Percentiles rank a stretch among this genome's conserved stretches.
phyloP scores from a whole-genome alignment of 2,888 invertebrate genomes.

The Odontomyia ornata region DNA sequence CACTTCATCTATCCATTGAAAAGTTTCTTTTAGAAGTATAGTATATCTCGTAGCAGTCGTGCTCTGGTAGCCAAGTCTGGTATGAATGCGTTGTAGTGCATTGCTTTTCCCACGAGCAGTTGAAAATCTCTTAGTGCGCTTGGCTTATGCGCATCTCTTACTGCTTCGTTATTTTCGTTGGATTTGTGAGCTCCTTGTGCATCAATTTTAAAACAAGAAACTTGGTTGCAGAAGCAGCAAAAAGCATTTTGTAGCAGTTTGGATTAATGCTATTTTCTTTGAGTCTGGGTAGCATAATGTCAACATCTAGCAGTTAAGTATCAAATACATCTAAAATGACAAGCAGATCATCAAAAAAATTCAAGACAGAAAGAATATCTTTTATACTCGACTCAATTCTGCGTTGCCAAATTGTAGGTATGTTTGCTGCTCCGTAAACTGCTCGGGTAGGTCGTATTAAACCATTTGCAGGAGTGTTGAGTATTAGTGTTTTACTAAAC shows the following conservation, averaged over 20 bases:
- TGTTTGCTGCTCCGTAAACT: constrained; percentile 22
- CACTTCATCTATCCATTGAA: neutral
- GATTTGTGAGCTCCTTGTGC: constrained; percentile 44
- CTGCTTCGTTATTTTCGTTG: constrained; percentile 44
- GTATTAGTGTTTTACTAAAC: too few species aligned
- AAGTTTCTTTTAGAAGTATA: too few species aligned
- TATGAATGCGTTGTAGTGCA: constrained; percentile 25
- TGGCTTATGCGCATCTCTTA: too few species aligned
- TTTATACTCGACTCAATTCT: constrained; percentile 36
- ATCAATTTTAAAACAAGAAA: constrained; percentile 47
- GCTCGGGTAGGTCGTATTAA: constrained; percentile 3
- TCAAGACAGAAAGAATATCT: neutral
- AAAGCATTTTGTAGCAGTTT: constrained; percentile 8
- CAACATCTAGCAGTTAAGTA: neutral
- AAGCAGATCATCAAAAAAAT: too few species aligned
- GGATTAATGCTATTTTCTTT: constrained; percentile 41
- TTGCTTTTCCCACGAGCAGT: neutral
- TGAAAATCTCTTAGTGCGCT: neutral
- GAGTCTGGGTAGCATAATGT: neutral
- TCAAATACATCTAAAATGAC: neutral
- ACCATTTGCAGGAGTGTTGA: too few species aligned
- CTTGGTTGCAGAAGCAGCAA: constrained; percentile 36
- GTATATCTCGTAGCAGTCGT: constrained; percentile 15
- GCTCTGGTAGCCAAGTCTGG: constrained; percentile 41
- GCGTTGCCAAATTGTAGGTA: constrained; percentile 48